These are phyloP conservation scores for Phallusia fumigata DNA, from an alignment of 23 tunicate genomes.

Conservation along the genomic window DNA sequence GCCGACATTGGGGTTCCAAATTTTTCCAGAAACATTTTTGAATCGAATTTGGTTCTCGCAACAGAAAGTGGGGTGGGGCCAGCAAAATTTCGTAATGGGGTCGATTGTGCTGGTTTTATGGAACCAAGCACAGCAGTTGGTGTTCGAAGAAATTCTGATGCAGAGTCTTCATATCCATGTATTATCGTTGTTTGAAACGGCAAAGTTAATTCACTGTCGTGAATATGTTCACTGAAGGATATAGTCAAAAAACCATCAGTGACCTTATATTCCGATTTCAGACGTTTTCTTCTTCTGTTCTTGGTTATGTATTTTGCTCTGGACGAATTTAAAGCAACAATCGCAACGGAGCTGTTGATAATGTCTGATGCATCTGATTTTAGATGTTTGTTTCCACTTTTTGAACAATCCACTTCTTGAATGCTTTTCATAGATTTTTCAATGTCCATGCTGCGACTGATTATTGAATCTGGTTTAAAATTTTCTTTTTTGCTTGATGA, in stretches of 20 bases:
- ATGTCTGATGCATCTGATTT: neutral
- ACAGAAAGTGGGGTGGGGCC: neutral
- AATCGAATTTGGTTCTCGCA: neutral
- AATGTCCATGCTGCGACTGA: no score
- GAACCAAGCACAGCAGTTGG: neutral
- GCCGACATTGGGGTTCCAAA: slow-evolving; percentile 5
- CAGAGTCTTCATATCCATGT: neutral
- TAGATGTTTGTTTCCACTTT: no score
- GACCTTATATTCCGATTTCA: neutral
- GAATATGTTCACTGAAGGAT: neutral
- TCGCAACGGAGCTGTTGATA: neutral
- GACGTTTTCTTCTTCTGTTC: neutral
- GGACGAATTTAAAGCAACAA: neutral
- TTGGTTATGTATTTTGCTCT: neutral
- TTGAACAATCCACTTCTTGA: no score
- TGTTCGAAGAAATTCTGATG: neutral
- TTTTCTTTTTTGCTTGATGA: no score
- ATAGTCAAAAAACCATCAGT: neutral
- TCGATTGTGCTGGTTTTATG: neutral
- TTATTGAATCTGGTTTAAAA: no score
- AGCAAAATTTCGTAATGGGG: neutral
- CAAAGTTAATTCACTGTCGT: neutral
- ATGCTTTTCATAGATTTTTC: no score
- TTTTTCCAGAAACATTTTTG: neutral
- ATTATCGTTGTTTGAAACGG: neutral